A percentile compares a stretch with the other conserved stretches of the same genome.
These are phyloP conservation scores for Chaetogeoica ovagalla DNA, from an alignment of 2,888 invertebrate genomes.

Conservation along the genomic window DNA sequence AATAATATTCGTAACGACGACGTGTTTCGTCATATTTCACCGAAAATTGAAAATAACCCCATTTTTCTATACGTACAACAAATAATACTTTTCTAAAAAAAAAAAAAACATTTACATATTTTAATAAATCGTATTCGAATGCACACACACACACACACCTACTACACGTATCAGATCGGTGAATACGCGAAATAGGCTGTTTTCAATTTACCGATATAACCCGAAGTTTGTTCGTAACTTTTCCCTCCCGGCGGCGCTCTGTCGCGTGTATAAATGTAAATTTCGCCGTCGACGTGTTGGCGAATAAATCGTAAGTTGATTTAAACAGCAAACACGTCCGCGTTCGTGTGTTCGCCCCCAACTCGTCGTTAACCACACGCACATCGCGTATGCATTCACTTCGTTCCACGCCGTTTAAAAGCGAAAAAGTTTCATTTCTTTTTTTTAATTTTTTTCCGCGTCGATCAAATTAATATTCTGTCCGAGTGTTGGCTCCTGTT, in stretches of 20 bases:
- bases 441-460: too few species aligned
- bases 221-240: conserved; percentile 47
- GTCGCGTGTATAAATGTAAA: conserved; percentile 34
- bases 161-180: neutral
- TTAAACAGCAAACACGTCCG: conserved; percentile 20
- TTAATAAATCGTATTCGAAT: conserved; percentile 9
- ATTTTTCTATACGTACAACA: too few species aligned
- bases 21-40: too few species aligned
- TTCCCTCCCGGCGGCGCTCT: neutral
- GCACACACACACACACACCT: neutral
- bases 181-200: neutral
- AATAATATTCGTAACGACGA: too few species aligned
- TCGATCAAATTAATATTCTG: too few species aligned
- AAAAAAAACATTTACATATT: conserved; percentile 11
- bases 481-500: too few species aligned
- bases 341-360: neutral
- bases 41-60: too few species aligned
- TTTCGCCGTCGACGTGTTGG: conserved; percentile 17
- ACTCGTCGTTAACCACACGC: conserved; percentile 37
- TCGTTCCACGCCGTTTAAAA: neutral
- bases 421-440: neutral
- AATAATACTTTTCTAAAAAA: neutral
- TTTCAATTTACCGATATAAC: conserved; percentile 31
- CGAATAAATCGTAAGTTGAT: conserved; percentile 35
- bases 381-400: neutral